Percentiles rank a stretch among this genome's conserved stretches.
Evolutionary conservation across 2,113 vertebrate genomes (phyloP).

Genomic region (Gadus macrocephalus): DNA sequence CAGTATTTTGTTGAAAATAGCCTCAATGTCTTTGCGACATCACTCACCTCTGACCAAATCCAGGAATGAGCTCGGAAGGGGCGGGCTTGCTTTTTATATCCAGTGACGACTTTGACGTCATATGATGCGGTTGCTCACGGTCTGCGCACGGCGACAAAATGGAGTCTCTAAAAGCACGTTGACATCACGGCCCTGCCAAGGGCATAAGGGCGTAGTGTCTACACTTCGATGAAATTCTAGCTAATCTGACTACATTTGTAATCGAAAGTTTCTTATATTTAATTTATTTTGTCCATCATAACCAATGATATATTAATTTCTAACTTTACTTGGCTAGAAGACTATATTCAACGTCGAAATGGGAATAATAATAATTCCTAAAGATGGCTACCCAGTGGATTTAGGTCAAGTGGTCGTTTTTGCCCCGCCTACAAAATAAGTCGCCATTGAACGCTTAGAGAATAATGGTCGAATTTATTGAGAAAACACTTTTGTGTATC

Average conservation of each 20-base stretch:
- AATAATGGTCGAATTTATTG: no score
- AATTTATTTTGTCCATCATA: no score
- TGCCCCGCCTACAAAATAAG: no score
- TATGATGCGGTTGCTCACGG: background rate
- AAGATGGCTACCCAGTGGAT: slow-evolving; percentile 57
- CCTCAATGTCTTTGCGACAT: slow-evolving; percentile 12
- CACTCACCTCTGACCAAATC: slow-evolving; percentile 80
- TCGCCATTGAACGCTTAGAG: no score
- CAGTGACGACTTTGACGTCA: slow-evolving; percentile 71
- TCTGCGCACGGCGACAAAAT: slow-evolving; percentile 46
- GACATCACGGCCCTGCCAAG: slow-evolving; percentile 43
- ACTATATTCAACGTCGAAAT: background rate
- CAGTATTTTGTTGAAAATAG: slow-evolving; percentile 19
- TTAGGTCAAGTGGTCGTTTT: no score
- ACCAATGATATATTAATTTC: no score
- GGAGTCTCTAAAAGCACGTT: slow-evolving; percentile 29
- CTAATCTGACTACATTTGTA: no score
- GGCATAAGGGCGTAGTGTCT: slow-evolving; percentile 48
- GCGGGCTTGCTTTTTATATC: slow-evolving; percentile 65
- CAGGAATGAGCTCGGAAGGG: slow-evolving; percentile 64
- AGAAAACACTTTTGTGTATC: no score
- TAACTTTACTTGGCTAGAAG: fast-evolving
- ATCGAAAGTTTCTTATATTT: no score
- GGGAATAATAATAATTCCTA: slow-evolving; percentile 1
- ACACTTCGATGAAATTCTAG: background rate